phyloP scores from a whole-genome alignment of 2,888 invertebrate species.

The Busseola fusca region DNA sequence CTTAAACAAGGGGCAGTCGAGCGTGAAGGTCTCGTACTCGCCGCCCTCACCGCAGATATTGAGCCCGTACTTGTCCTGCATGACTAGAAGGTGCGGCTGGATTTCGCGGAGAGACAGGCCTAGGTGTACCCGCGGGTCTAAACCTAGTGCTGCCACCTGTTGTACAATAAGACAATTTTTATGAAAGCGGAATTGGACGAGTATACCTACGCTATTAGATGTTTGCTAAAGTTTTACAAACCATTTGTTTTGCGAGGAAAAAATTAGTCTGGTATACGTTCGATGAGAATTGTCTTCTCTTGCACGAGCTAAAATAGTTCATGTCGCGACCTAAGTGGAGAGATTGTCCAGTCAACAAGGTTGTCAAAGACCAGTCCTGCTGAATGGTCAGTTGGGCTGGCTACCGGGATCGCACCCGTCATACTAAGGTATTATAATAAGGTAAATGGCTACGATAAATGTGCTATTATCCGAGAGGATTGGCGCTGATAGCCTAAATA shows the following conservation, averaged over 20 bases:
- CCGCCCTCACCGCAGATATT: slow-evolving; percentile 99
- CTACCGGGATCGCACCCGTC: no score
- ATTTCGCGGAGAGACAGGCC: slow-evolving; percentile 95
- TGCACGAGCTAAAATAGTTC: background rate
- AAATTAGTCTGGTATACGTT: background rate
- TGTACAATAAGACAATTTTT: background rate
- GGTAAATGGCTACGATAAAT: no score
- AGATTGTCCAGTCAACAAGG: background rate
- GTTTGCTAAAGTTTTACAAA: no score
- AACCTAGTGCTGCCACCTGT: slow-evolving; percentile 94
- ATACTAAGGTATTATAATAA: no score
- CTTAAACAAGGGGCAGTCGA: slow-evolving; percentile 98
- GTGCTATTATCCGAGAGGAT: no score
- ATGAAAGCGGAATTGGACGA: background rate
- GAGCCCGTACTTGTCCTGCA: slow-evolving; percentile 97
- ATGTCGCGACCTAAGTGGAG: background rate
- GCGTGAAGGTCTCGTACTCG: slow-evolving; percentile 99
- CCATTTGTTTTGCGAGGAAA: background rate
- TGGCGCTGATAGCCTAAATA: no score
- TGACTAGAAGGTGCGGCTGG: slow-evolving; percentile 95
- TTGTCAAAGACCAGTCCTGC: background rate
- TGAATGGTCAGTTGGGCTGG: no score
- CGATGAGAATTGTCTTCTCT: background rate
- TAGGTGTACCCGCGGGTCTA: slow-evolving; percentile 95
- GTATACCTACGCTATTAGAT: background rate